Percentiles rank a stretch among this genome's conserved stretches.
These are phyloP conservation scores for Pteronura brasiliensis DNA, from an alignment of 2,113 vertebrate species.

Conservation along the genomic window DNA sequence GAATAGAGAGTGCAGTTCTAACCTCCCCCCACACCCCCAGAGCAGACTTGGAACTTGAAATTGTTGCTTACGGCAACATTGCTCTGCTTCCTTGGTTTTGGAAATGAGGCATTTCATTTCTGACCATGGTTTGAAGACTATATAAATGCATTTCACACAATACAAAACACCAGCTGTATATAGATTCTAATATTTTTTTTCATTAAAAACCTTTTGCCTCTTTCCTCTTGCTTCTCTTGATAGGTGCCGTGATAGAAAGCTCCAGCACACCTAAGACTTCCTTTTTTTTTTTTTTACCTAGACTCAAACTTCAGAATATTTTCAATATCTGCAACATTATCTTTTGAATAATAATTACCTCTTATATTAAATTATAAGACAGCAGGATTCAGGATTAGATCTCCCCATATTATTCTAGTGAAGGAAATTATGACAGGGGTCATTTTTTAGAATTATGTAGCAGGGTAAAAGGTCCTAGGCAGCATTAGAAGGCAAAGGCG, in stretches of 20 bases:
- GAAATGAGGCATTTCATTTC: constrained; percentile 59
- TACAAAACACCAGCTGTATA: constrained; percentile 74
- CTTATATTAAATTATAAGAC: constrained; percentile 90
- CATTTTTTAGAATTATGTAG: constrained; percentile 99
- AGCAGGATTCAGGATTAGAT: constrained; percentile 88
- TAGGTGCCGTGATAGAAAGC: constrained; percentile 67
- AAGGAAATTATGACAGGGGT: constrained; percentile 92
- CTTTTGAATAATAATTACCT: constrained; percentile 89
- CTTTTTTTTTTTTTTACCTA: constrained; percentile 49
- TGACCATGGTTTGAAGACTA: constrained; percentile 67
- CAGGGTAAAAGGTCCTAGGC: constrained; percentile 94
- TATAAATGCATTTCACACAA: constrained; percentile 59
- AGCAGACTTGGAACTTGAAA: background rate
- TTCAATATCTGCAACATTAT: constrained; percentile 88
- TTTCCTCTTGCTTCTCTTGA: constrained; percentile 64
- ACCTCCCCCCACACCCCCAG: background rate
- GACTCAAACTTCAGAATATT: constrained; percentile 84
- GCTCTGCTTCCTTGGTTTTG: constrained; percentile 53
- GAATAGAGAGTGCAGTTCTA: background rate
- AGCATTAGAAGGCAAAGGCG: constrained; percentile 97
- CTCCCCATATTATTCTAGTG: constrained; percentile 88
- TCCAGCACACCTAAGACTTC: constrained; percentile 51
- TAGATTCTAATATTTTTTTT: constrained; percentile 70
- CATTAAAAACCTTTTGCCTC: constrained; percentile 76
- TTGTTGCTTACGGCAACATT: constrained; percentile 29